phyloP scores from a whole-genome alignment of 2,888 invertebrate genomes.

The Netelia virgata region DNA sequence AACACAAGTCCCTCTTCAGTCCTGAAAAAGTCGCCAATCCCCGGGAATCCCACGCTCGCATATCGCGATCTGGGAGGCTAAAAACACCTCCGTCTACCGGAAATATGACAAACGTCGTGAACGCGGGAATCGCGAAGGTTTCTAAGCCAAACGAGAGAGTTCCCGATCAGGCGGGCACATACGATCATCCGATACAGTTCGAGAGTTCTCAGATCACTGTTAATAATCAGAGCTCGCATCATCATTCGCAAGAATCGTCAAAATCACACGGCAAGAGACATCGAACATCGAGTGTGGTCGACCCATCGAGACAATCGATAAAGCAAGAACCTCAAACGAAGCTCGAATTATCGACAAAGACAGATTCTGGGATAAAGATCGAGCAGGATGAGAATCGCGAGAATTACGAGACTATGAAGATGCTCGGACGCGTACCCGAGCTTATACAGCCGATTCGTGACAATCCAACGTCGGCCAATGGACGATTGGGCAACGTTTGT shows the following conservation, averaged over 20 bases:
- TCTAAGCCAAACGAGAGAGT: slow-evolving; percentile 67
- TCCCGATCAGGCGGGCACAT: slow-evolving; percentile 71
- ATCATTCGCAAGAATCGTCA: slow-evolving; percentile 54
- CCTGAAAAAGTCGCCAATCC: slow-evolving; percentile 87
- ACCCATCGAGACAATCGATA: slow-evolving; percentile 47
- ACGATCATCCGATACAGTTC: slow-evolving; percentile 67
- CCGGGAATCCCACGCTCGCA: slow-evolving; percentile 83
- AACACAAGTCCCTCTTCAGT: slow-evolving; percentile 87
- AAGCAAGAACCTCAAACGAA: slow-evolving; percentile 37
- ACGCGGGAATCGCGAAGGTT: slow-evolving; percentile 29
- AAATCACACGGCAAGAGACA: slow-evolving; percentile 75
- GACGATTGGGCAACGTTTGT: slow-evolving; percentile 50
- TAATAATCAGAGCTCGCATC: slow-evolving; percentile 56
- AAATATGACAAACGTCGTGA: slow-evolving; percentile 74
- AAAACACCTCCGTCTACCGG: slow-evolving; percentile 85
- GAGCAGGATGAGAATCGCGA: slow-evolving; percentile 68
- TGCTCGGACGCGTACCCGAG: slow-evolving; percentile 79
- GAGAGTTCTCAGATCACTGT: slow-evolving; percentile 64
- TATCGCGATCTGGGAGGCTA: slow-evolving; percentile 86
- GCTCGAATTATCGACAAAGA: slow-evolving; percentile 58
- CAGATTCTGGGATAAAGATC: slow-evolving; percentile 6
- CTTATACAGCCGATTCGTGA: slow-evolving; percentile 79
- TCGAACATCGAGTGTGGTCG: slow-evolving; percentile 72
- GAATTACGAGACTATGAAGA: slow-evolving; percentile 76
- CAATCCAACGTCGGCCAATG: slow-evolving; percentile 73